Evolutionary conservation across 2,888 invertebrate species (phyloP).

Genomic region (Rosalia funebris): DNA sequence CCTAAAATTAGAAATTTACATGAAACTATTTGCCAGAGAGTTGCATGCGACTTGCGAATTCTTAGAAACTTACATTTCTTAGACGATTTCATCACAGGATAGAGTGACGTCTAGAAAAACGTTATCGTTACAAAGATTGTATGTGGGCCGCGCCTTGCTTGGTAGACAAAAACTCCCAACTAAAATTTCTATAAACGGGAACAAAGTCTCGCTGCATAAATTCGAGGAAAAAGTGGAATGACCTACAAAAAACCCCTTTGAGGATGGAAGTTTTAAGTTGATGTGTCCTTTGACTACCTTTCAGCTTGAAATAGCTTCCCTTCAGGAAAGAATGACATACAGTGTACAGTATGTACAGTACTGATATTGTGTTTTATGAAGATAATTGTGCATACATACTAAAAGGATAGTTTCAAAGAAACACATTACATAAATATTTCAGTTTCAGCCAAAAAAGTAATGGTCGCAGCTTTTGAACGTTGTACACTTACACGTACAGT

Average conservation of each 20-base stretch:
- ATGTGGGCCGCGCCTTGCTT: conserved; percentile 1
- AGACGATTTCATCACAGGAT: conserved; percentile 13
- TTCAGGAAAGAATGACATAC: no score
- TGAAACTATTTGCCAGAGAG: conserved; percentile 28
- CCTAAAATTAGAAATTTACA: conserved; percentile 35
- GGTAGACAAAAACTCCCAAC: conserved; percentile 15
- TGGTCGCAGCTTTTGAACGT: no score
- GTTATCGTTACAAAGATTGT: conserved; percentile 12
- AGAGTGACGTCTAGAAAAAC: conserved; percentile 10
- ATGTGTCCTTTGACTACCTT: no score
- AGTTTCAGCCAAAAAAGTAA: no score
- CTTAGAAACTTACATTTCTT: conserved; percentile 29
- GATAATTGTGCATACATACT: no score
- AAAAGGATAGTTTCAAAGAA: no score
- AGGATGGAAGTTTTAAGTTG: not conserved
- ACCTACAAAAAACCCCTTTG: not conserved
- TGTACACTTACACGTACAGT: no score
- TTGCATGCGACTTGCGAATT: conserved; percentile 36
- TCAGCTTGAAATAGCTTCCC: no score
- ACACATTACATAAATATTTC: no score
- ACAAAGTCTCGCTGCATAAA: conserved; percentile 8
- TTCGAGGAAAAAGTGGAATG: conserved; percentile 6
- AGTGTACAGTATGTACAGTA: no score
- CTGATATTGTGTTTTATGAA: no score
- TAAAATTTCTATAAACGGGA: conserved; percentile 12